Evolutionary conservation across 2,888 invertebrate genomes (phyloP).

Genomic region (Brachyptera putata): DNA sequence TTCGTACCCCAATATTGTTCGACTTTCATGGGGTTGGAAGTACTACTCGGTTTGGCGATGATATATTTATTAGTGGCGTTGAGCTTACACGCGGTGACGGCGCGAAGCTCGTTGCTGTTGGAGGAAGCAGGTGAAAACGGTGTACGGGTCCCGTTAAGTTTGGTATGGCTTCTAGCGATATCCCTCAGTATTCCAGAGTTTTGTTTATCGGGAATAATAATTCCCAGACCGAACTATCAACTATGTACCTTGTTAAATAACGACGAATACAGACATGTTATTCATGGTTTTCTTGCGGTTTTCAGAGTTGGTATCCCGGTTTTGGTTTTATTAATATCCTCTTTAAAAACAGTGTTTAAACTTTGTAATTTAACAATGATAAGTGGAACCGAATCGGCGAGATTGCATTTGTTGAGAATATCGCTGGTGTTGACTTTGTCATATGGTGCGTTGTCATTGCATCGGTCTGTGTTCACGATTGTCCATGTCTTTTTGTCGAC

Average conservation of each 20-base stretch:
- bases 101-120: neutral
- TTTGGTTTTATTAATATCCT: neutral
- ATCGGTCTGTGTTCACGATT: neutral
- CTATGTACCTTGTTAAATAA: neutral
- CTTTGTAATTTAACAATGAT: no score
- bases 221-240: neutral
- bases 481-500: constrained; percentile 2
- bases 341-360: neutral
- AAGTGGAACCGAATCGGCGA: neutral
- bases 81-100: constrained; percentile 6
- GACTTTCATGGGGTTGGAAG: constrained; percentile 16
- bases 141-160: neutral
- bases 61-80: constrained; percentile 13
- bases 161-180: constrained; percentile 4
- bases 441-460: constrained; percentile 1
- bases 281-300: neutral
- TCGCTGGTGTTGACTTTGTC: constrained; percentile 11
- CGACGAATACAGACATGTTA: neutral
- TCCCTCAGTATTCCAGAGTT: constrained; percentile 5
- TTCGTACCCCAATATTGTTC: constrained; percentile 13
- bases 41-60: neutral
- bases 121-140: neutral
- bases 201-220: neutral
- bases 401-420: neutral
- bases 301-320: neutral